phyloP scores from a whole-genome alignment of 2,113 vertebrate species.

The Turnix velox region DNA sequence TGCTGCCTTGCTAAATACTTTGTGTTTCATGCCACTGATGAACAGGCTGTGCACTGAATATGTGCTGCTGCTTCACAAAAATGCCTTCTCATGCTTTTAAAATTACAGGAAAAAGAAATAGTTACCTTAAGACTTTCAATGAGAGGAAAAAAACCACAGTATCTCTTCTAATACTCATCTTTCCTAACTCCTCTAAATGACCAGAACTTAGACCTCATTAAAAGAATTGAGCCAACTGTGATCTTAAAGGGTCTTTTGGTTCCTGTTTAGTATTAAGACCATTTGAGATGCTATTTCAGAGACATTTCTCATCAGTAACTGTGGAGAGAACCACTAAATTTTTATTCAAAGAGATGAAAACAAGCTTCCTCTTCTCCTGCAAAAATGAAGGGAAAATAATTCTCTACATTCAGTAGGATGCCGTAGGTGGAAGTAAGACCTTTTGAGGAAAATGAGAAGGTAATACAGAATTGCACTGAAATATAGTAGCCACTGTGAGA shows the following conservation, averaged over 20 bases:
- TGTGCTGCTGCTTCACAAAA: background rate
- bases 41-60: background rate
- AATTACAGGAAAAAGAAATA: background rate
- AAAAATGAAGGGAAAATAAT: background rate
- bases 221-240: background rate
- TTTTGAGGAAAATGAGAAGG: background rate
- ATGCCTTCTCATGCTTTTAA: background rate
- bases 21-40: background rate
- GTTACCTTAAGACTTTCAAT: background rate
- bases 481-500: background rate
- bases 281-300: background rate
- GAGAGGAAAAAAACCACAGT: fast-evolving
- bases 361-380: background rate
- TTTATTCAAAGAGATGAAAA: background rate
- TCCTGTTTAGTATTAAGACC: background rate
- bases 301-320: background rate
- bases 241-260: background rate
- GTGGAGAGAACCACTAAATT: background rate
- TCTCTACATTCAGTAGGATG: background rate
- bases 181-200: background rate
- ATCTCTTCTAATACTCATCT: background rate
- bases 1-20: background rate
- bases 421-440: background rate
- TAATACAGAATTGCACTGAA: background rate
- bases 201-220: background rate